Base-by-base conservation (phyloP, 2,797 vertebrate genomes). In the Choloepus didactylus region DNA sequence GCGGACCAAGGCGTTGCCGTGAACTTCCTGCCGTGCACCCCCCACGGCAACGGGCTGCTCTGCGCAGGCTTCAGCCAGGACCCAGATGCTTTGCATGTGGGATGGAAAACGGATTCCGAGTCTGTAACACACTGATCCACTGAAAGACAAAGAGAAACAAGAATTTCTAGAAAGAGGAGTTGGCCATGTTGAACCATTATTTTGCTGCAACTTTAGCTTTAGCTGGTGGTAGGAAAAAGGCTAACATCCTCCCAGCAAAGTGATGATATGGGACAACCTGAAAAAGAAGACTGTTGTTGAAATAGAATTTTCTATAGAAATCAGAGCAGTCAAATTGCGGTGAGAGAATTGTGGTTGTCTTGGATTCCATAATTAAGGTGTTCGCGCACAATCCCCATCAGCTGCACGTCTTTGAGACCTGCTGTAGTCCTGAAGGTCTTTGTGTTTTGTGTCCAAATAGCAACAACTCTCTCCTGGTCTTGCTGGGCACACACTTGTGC, bases 141-240 rank as follows among this genome's bases (percentile, higher is more conserved):
- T 99, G 72, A 99, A 99, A 98, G 99, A 99, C 97, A 99, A 99
- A 97, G 99, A 99, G 97, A 99, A 99, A 96, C 99, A 99, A 99
- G 99, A 99, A 97, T 99, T 99, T 98, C 98, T 99, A 77, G 99
- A 99, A 98, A 99, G 99, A 12, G 99, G 99, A 31, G 98, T 99
- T 0, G 99, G 99, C 97, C 99, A 99, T 0, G 99, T 99, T 9
- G 99, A 99, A 98, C 99, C 99, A 99, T 97, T 99, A 84, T 99
- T 99, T 81, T 99, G 99, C 95, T 99, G 99, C 98, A 99, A 99
- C 98, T 99, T 98, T 99, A 96, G 99, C 99, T 5, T 98, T 99
- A 8, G 99, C 99, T 51, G 99, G 99, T 95, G 99, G 99, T 97
- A 99, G 99, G 69, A 99, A 99, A 96, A 99, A 99, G 97, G 99